phyloP scores from a whole-genome alignment of 2,888 invertebrate genomes.

The Baccha elongata region DNA sequence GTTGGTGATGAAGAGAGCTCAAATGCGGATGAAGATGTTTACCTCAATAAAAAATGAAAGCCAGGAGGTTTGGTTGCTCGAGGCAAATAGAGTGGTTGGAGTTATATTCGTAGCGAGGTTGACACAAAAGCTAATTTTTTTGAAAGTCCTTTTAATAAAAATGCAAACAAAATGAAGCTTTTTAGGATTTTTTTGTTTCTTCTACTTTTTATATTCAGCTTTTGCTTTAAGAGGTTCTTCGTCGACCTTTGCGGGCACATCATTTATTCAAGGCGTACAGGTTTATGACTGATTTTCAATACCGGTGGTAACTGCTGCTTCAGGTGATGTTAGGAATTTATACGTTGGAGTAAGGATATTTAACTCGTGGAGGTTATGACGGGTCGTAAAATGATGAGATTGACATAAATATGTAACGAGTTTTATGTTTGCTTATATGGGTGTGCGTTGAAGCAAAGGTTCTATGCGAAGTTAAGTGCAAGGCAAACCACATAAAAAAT shows the following conservation, averaged over 20 bases:
- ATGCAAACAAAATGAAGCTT: slow-evolving; percentile 62
- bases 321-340: slow-evolving; percentile 20
- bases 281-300: slow-evolving; percentile 71
- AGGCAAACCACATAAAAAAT: slow-evolving; percentile 46
- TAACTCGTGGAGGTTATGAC: slow-evolving; percentile 12
- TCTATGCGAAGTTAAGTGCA: slow-evolving; percentile 41
- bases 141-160: slow-evolving; percentile 63
- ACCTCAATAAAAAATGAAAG: slow-evolving; percentile 53
- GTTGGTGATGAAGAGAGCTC: not conserved
- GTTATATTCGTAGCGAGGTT: not conserved
- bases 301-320: slow-evolving; percentile 22
- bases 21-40: slow-evolving; percentile 55
- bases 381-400: slow-evolving; percentile 70
- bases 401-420: slow-evolving; percentile 63
- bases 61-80: slow-evolving; percentile 33
- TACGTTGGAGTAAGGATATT: not conserved
- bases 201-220: not conserved
- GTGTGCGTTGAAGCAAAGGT: not conserved
- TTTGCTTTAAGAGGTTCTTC: slow-evolving; percentile 8
- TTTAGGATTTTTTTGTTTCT: slow-evolving; percentile 27
- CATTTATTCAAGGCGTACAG: slow-evolving; percentile 52
- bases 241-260: slow-evolving; percentile 48
- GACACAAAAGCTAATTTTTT: slow-evolving; percentile 47
- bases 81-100: slow-evolving; percentile 25
- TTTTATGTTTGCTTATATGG: slow-evolving; percentile 15